These are phyloP conservation scores for Lasioglossum baleicum DNA, from an alignment of 1,140 invertebrate genomes.

Conservation along the genomic window DNA sequence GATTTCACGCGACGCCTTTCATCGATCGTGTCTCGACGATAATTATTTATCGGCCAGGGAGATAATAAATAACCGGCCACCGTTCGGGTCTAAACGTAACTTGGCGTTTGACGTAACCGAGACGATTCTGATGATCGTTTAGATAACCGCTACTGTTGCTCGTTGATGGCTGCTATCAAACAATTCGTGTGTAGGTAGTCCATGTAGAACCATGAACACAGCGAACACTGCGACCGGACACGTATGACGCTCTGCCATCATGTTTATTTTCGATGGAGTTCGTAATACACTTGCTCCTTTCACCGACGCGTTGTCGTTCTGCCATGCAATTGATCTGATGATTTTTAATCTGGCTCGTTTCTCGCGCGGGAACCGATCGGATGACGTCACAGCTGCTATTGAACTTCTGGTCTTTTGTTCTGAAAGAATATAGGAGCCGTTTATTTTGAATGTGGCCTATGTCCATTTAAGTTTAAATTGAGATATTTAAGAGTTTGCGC, in stretches of 20 bases:
- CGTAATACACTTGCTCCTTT: neutral
- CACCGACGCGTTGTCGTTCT: no score
- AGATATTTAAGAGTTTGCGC: no score
- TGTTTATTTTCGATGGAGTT: neutral
- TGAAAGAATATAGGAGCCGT: no score
- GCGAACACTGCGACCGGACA: neutral
- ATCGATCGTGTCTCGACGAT: neutral
- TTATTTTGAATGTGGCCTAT: no score
- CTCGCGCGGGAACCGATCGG: no score
- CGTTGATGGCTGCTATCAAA: neutral
- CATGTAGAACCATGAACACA: neutral
- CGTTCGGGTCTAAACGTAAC: neutral
- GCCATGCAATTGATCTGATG: no score
- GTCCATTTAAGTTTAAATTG: no score
- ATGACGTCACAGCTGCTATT: no score
- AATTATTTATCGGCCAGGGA: neutral
- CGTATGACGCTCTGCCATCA: neutral
- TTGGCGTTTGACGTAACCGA: neutral
- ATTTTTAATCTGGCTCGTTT: no score
- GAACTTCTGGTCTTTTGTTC: no score
- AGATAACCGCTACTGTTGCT: neutral
- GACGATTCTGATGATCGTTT: neutral
- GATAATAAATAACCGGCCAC: neutral
- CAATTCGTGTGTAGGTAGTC: neutral
- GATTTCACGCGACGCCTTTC: neutral